Base-by-base conservation (phyloP, 2,797 vertebrate species). In the Anabacerthia variegaticeps region DNA sequence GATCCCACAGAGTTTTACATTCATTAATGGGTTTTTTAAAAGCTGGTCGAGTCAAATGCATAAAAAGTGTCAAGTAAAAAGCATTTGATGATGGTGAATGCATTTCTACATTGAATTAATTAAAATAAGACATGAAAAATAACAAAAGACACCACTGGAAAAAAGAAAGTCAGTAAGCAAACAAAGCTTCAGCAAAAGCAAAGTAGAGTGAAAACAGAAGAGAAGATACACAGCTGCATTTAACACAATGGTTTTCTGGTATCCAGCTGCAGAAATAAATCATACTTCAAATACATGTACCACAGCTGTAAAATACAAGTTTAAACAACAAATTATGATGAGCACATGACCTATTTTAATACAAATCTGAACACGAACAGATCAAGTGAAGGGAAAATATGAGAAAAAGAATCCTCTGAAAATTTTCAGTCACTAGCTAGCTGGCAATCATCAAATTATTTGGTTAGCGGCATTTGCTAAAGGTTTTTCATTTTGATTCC, bases 241-340 rank as follows among this genome's bases (percentile, higher is more conserved):
- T 93, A 95, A 95, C 87, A 90, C 10, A 12, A 87, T 17, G 61
- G 65, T 66, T 96, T 96, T 87, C 93, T 95, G 79, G 84, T 67
- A 83, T 92, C 90, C 95, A 95, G 96, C 78, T 95, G 95, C 80
- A 97, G 92, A 97, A 97, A 97, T 76, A 97, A 94, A 97, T 81
- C 6, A 1, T 19, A n/a, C 95, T 95, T 97, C 90, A 93, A 95
- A 95, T 52, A 95, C 58, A 16, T 27, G 44, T 79, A 78, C 41
- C 36, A 52, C 13, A n/a, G 46, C 48, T 49, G 39, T 52, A 93
- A 95, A 91, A 88, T 61, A 91, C 44, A 84, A 84, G 55, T 63
- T 83, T 85, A 61, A 94, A 49, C 73, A 88, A 41, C 14, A 58
- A 65, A 4, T 9, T 52, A 71, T 54, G 27, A 73, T 88, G 39